Evolutionary conservation across 1,140 invertebrate genomes (phyloP), one percentile per base, ranked within the genome.

Genomic region (Oryctes rhinoceros): DNA sequence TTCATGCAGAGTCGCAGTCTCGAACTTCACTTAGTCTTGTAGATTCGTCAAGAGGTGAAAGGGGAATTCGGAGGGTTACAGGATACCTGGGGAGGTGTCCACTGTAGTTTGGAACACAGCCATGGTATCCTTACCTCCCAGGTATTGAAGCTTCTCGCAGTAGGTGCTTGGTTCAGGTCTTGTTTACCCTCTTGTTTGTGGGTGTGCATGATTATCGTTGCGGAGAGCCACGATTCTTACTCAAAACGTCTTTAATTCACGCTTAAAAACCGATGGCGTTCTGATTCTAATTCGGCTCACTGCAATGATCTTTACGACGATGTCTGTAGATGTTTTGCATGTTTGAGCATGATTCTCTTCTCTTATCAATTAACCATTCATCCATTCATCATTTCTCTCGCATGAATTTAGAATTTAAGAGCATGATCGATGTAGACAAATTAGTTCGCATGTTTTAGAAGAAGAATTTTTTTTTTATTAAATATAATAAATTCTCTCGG

Each of bases 61-160:
- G 44, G 76, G 76, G 53, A 75, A 53, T 74, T 81, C 48, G 82
- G 86, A 88, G 85, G 87, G 86, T 84, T 79, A 76, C 82, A 84
- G 86, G 88, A 89, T 88, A 88, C 85, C 84, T 88, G 86, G 87
- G 87, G 86, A 88, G 87, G 88, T 87, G 85, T 89, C 89, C 90
- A 90, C 89, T 89, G 89, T 91, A 91, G 90, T 91, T 91, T 90
- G 90, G 90, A 91, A 91, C 90, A 91, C 90, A 91, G 90, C 90
- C 90, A 91, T 91, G 90, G 90, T 91, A 89, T 91, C 90, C 89
- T 88, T 91, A 89, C 89, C 90, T 90, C 90, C 89, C 89, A 90
- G 90, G 89, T 90, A 91, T 88, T 90, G 88, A 86, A 83, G 78
- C 82, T 83, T 81, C 83, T 80, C 65, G 80, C 78, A 79, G 75